Percentiles rank a stretch among this genome's conserved stretches.
These are phyloP conservation scores for Enteromius argenteus DNA, from an alignment of 2,797 vertebrate genomes.

Conservation along the genomic window DNA sequence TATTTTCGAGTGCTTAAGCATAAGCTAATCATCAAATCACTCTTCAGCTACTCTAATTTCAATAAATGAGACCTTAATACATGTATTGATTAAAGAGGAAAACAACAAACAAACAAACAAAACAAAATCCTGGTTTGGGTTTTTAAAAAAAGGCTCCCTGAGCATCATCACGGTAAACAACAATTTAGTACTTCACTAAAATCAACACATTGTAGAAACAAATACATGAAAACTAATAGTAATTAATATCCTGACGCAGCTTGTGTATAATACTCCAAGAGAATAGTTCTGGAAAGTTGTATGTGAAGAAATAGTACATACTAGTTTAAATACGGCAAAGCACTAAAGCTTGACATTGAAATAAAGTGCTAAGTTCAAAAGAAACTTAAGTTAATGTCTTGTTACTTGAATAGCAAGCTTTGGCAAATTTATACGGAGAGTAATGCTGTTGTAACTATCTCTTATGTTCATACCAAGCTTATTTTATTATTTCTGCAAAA, in stretches of 20 bases:
- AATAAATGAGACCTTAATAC: slow-evolving; percentile 26
- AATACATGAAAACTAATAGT: slow-evolving; percentile 47
- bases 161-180: slow-evolving; percentile 78
- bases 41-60: neutral
- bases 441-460: slow-evolving; percentile 72
- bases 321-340: slow-evolving; percentile 72
- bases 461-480: slow-evolving; percentile 74
- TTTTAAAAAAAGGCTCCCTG: slow-evolving; percentile 75
- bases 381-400: slow-evolving; percentile 66
- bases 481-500: slow-evolving; percentile 72
- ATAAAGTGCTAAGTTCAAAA: slow-evolving; percentile 85
- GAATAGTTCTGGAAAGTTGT: slow-evolving; percentile 63
- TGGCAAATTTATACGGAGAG: slow-evolving; percentile 65
- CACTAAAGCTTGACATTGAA: slow-evolving; percentile 72
- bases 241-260: slow-evolving; percentile 63
- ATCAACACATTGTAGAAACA: slow-evolving; percentile 46
- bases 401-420: slow-evolving; percentile 74
- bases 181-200: slow-evolving; percentile 45
- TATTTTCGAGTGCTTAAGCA: neutral
- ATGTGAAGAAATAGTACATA: slow-evolving; percentile 48
- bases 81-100: slow-evolving; percentile 18
- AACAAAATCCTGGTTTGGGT: slow-evolving; percentile 40
- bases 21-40: slow-evolving; percentile 9
- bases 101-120: neutral
- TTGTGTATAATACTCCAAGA: slow-evolving; percentile 62